Conservation (phyloP, 1,140 invertebrate genomes). For the Euura saliciscinereae region DNA sequence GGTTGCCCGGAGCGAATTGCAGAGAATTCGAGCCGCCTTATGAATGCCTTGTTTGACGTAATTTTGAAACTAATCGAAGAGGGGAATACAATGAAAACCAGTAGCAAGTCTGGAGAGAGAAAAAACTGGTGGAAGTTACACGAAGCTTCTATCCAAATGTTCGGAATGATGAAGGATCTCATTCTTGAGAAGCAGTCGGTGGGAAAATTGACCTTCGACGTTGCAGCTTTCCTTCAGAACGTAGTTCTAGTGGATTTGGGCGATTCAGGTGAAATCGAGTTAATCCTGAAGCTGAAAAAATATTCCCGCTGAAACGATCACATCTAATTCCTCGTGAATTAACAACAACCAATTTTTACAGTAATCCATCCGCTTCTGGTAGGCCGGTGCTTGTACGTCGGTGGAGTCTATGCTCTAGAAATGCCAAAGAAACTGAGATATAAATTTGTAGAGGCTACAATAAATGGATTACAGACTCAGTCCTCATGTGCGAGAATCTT, state of each 20-base stretch:
- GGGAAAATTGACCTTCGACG: conserved; percentile 68
- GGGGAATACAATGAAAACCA: conserved; percentile 51
- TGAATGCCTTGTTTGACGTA: conserved; percentile 67
- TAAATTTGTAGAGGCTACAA: conserved; percentile 69
- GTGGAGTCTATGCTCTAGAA: conserved; percentile 69
- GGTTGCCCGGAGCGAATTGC: conserved; percentile 68
- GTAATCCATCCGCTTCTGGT: conserved; percentile 70
- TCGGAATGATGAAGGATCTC: conserved; percentile 64
- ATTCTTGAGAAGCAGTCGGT: conserved; percentile 65
- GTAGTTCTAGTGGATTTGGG: conserved; percentile 59
- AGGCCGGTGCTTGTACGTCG: conserved; percentile 74
- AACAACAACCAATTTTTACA: conserved; percentile 14
- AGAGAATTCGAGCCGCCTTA: conserved; percentile 17
- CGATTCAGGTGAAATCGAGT: conserved; percentile 50
- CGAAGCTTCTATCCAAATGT: conserved; percentile 74
- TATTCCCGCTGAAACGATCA: no score
- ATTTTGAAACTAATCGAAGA: conserved; percentile 71
- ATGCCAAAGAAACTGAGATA: conserved; percentile 64
- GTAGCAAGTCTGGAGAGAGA: conserved; percentile 36
- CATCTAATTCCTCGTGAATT: no score
- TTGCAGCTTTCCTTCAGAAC: conserved; percentile 70
- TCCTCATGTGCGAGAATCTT: conserved; percentile 53
- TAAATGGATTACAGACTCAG: conserved; percentile 66
- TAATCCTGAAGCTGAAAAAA: no score
- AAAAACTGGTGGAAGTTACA: conserved; percentile 76